These are phyloP conservation scores for Pardalotus punctatus DNA, from an alignment of 2,113 vertebrate genomes.

Conservation along the genomic window DNA sequence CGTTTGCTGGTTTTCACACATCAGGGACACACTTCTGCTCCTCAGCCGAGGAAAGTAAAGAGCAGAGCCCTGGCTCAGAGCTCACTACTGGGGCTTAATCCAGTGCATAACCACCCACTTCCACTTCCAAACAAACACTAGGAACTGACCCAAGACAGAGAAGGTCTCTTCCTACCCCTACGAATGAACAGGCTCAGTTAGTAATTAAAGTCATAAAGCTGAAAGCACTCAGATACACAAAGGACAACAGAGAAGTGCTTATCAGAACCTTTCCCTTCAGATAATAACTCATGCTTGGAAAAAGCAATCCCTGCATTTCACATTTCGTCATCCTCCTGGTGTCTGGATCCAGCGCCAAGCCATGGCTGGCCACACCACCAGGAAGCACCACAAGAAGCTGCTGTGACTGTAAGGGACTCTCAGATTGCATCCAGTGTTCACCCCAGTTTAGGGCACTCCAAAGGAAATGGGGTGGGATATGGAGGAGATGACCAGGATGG, in stretches of 20 bases:
- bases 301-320: neutral
- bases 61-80: neutral
- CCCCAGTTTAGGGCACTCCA: neutral
- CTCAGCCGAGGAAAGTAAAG: neutral
- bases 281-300: neutral
- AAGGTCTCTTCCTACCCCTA: neutral
- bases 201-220: neutral
- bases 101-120: neutral
- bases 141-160: neutral
- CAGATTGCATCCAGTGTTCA: rapidly evolving
- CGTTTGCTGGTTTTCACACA: neutral
- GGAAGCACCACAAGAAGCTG: neutral
- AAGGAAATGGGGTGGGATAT: neutral
- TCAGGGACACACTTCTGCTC: neutral
- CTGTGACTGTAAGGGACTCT: neutral
- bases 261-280: neutral
- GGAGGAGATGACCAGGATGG: neutral
- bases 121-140: neutral
- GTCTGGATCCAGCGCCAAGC: neutral
- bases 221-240: neutral
- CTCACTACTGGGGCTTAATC: neutral
- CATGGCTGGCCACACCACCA: rapidly evolving
- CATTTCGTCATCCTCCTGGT: neutral
- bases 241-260: neutral
- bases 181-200: neutral